A percentile compares a stretch with the other conserved stretches of the same genome.
These are phyloP conservation scores for Lordiphosa collinella DNA, from an alignment of 1,140 invertebrate species.

Conservation along the genomic window DNA sequence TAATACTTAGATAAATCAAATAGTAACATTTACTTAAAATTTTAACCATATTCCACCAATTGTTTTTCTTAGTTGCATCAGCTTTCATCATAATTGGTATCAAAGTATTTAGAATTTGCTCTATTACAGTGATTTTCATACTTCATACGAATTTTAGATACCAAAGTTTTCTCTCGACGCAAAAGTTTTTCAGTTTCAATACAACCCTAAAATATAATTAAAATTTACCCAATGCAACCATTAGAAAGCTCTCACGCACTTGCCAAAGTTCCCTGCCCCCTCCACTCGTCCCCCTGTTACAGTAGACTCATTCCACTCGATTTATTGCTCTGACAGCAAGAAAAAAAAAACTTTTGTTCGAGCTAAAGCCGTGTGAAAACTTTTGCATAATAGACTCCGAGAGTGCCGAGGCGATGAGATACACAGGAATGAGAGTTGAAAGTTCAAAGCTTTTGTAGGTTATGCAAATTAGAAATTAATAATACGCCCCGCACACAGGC, in stretches of 20 bases:
- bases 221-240: constrained; percentile 50
- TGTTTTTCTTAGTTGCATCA: no score
- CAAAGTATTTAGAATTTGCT: no score
- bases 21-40: no score
- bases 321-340: constrained; percentile 61
- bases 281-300: no score
- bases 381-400: constrained; percentile 66
- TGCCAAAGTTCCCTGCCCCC: constrained; percentile 23
- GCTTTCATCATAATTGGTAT: no score
- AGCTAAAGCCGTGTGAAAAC: constrained; percentile 33
- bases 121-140: no score
- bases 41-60: no score
- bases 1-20: no score
- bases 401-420: constrained; percentile 24
- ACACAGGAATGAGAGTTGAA: constrained; percentile 49
- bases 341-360: constrained; percentile 48
- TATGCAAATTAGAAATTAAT: constrained; percentile 78
- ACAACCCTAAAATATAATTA: constrained; percentile 43
- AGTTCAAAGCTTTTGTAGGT: constrained; percentile 75
- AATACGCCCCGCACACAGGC: constrained; percentile 43
- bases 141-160: background rate
- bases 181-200: constrained; percentile 7
- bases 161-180: constrained; percentile 12
- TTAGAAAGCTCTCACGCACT: constrained; percentile 53
- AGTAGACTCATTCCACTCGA: constrained; percentile 51